Conservation (phyloP, 2,113 vertebrate species). For the Sphyrna mokarran region DNA sequence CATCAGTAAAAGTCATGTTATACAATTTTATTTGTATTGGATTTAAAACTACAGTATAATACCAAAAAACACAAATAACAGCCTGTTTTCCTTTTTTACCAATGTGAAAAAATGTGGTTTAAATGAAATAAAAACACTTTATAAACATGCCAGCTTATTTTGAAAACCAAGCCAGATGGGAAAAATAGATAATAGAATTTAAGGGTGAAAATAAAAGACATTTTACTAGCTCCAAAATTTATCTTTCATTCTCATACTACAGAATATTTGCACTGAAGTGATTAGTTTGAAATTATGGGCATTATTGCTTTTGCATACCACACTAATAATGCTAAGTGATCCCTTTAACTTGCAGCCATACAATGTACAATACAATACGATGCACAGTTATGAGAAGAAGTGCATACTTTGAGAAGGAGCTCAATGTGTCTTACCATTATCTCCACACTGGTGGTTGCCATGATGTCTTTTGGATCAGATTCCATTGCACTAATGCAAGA, state of each 20-base stretch:
- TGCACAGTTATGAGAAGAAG: background rate
- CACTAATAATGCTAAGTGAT: background rate
- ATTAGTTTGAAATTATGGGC: background rate
- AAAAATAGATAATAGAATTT: background rate
- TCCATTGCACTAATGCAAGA: conserved; percentile 81
- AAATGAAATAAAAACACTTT: background rate
- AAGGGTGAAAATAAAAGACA: background rate
- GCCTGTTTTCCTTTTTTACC: background rate
- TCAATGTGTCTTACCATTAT: conserved; percentile 64
- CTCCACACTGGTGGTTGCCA: conserved; percentile 73
- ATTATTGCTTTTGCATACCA: background rate
- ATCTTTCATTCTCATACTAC: background rate
- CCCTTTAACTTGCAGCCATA: background rate
- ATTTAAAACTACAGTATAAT: background rate
- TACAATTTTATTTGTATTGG: background rate
- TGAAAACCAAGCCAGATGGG: background rate
- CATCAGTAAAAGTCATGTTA: background rate
- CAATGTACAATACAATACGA: background rate
- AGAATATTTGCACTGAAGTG: background rate
- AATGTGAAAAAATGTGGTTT: background rate
- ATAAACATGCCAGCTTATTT: background rate
- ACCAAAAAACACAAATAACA: no score
- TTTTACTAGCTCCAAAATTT: background rate
- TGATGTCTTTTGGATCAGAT: conserved; percentile 72
- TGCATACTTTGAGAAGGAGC: background rate